phyloP scores from a whole-genome alignment of 2,888 invertebrate genomes.

The Sphaerophoria taeniata region DNA sequence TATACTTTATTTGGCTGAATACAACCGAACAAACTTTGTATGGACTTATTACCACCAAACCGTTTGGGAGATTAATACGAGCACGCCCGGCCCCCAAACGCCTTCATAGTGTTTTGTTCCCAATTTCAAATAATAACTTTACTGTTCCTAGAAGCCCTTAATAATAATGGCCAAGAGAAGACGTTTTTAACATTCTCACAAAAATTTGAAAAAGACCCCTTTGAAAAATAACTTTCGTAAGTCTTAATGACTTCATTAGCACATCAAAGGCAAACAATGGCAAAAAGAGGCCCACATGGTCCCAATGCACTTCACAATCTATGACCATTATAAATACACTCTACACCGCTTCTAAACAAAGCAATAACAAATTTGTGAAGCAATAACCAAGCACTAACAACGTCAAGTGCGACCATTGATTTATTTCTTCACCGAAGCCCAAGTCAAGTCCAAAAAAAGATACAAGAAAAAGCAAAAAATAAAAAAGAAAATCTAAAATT shows the following conservation, averaged over 20 bases:
- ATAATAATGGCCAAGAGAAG: too few relatives aligned
- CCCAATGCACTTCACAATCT: slow-evolving; percentile 8
- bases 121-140: too few relatives aligned
- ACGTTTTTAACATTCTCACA: too few relatives aligned
- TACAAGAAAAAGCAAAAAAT: slow-evolving; percentile 3
- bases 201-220: too few relatives aligned
- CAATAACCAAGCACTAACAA: background rate
- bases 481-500: slow-evolving; percentile 34
- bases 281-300: background rate
- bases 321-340: background rate
- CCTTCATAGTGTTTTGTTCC: too few relatives aligned
- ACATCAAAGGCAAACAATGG: background rate
- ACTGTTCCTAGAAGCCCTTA: too few relatives aligned
- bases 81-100: too few relatives aligned
- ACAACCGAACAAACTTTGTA: too few relatives aligned
- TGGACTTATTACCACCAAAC: too few relatives aligned
- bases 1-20: too few relatives aligned
- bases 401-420: background rate
- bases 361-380: background rate
- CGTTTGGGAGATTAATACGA: too few relatives aligned
- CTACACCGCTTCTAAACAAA: background rate
- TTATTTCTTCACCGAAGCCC: slow-evolving; percentile 1
- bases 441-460: background rate
- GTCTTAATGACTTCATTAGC: background rate
- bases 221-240: background rate